Conservation (phyloP, 2,888 invertebrate genomes). For the Sisyra terminalis region DNA sequence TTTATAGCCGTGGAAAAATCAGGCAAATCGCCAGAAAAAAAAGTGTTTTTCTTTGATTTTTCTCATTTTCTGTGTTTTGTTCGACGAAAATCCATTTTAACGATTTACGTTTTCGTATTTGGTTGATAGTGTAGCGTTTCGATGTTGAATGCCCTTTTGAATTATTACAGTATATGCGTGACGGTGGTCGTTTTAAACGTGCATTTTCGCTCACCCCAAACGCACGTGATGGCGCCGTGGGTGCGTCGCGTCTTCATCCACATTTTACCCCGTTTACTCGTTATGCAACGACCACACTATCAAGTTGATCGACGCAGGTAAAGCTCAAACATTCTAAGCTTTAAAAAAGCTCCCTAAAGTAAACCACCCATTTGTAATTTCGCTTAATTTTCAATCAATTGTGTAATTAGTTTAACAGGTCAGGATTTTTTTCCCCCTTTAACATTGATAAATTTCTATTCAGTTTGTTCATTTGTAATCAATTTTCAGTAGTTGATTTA, state of each 20-base stretch:
- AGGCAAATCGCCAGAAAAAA: too few species aligned
- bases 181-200: slow-evolving; percentile 94
- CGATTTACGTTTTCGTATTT: background rate
- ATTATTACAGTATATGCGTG: slow-evolving; percentile 62
- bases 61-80: too few species aligned
- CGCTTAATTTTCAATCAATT: background rate
- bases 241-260: slow-evolving; percentile 91
- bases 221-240: slow-evolving; percentile 96
- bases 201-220: slow-evolving; percentile 95
- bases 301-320: slow-evolving; percentile 42
- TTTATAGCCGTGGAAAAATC: too few species aligned
- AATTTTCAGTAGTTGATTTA: too few species aligned
- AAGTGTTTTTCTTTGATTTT: too few species aligned
- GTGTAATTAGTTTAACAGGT: too few species aligned
- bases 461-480: too few species aligned
- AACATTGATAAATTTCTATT: too few species aligned
- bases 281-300: slow-evolving; percentile 73
- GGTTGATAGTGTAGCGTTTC: background rate
- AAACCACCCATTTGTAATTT: slow-evolving; percentile 3
- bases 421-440: too few species aligned
- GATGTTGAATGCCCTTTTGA: background rate
- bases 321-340: background rate
- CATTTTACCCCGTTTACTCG: slow-evolving; percentile 81
- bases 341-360: too few species aligned
- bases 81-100: background rate